Evolutionary conservation across 1,140 invertebrate species (phyloP).

Genomic region (Drosophila ficusphila): DNA sequence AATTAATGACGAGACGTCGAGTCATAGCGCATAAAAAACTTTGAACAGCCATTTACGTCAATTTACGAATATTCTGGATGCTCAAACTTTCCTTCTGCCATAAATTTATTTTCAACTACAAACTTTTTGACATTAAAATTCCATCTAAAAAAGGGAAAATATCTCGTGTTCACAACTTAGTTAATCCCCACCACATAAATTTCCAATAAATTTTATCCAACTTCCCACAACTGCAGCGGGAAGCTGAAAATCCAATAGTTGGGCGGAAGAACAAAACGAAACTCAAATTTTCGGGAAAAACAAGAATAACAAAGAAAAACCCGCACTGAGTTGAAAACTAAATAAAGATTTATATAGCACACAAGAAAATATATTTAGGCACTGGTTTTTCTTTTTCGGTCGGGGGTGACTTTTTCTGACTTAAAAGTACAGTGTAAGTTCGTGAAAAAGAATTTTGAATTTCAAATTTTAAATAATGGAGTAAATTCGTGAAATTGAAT

Average conservation of each 20-base stretch:
- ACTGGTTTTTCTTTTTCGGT: not conserved
- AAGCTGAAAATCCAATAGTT: not conserved
- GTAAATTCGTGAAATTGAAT: too few relatives aligned
- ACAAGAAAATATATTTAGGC: not conserved
- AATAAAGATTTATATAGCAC: constrained; percentile 21
- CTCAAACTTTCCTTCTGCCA: not conserved
- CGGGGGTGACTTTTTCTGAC: not conserved
- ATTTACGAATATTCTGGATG: not conserved
- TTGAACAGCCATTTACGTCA: not conserved
- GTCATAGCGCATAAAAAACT: not conserved
- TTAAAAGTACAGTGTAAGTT: not conserved
- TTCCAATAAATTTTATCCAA: not conserved
- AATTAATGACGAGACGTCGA: not conserved
- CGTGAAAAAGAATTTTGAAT: not conserved
- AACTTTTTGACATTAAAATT: not conserved
- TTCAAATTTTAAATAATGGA: not conserved
- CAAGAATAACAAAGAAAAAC: constrained; percentile 7
- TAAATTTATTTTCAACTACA: not conserved
- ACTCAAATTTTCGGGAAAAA: not conserved
- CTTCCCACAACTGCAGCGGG: not conserved
- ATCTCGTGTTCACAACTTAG: not conserved
- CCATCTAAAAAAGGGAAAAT: not conserved
- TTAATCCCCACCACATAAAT: constrained; percentile 6
- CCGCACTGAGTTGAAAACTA: constrained; percentile 4
- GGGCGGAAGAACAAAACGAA: not conserved